Percentiles rank a stretch among this genome's conserved stretches.
Evolutionary conservation across 2,888 invertebrate species (phyloP).

Genomic region (Leptopterna dolabrata): DNA sequence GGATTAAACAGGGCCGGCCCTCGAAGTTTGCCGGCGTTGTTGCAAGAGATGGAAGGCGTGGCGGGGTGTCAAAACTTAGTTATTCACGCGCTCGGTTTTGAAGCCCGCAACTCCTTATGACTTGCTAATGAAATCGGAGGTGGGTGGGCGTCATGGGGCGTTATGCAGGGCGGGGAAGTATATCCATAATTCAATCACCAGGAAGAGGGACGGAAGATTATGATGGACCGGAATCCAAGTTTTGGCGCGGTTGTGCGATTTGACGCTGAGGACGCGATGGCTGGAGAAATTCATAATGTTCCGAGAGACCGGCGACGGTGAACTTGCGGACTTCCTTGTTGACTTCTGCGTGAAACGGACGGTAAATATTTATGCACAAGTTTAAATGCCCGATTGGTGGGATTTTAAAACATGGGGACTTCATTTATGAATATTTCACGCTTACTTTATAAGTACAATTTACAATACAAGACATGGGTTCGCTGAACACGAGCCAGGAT

Average conservation of each 20-base stretch:
- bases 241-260: neutral
- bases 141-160: constrained; percentile 15
- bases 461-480: no score
- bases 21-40: neutral
- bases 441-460: no score
- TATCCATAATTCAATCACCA: constrained; percentile 15
- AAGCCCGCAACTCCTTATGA: constrained; percentile 35
- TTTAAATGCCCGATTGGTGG: no score
- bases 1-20: constrained; percentile 22
- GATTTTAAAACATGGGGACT: no score
- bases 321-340: neutral
- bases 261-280: neutral
- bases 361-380: neutral
- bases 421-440: no score
- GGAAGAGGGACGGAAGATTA: neutral
- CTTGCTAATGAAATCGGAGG: constrained; percentile 46
- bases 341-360: neutral
- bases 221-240: neutral
- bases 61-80: constrained; percentile 11
- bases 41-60: neutral
- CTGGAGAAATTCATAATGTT: neutral
- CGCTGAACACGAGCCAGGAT: no score
- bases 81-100: constrained; percentile 4
- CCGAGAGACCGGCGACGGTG: neutral
- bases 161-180: neutral